A percentile compares a stretch with the other conserved stretches of the same genome.
Conservation (phyloP, 2,888 invertebrate genomes). For the Pocota personata region DNA sequence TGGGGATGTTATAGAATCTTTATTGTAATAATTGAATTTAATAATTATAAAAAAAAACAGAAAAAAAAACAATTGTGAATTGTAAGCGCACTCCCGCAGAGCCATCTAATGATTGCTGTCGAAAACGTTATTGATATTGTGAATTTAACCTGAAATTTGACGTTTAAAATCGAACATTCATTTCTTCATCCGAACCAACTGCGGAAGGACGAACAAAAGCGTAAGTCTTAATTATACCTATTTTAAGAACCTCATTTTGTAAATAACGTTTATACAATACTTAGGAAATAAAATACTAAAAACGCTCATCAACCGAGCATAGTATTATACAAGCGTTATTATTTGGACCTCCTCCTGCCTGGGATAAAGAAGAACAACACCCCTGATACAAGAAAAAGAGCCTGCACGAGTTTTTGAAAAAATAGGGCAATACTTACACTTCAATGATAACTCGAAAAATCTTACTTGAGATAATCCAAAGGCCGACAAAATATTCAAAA, state of each 20-base stretch:
- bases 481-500: too few relatives aligned
- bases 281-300: neutral
- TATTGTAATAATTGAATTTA: too few relatives aligned
- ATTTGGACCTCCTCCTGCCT: neutral
- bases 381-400: too few relatives aligned
- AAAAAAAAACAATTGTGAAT: neutral
- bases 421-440: too few relatives aligned
- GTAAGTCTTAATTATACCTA: neutral
- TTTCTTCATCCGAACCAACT: too few relatives aligned
- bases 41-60: neutral
- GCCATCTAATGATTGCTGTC: too few relatives aligned
- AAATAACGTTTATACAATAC: neutral
- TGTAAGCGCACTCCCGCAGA: neutral
- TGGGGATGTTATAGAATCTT: conserved; percentile 26
- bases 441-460: too few relatives aligned
- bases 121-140: neutral
- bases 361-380: too few relatives aligned
- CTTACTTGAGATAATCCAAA: neutral
- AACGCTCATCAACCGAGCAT: too few relatives aligned
- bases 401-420: too few relatives aligned
- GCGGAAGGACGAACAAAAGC: too few relatives aligned
- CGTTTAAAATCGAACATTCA: neutral
- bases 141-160: neutral
- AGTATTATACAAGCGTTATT: neutral
- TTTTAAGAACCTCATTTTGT: neutral